Conservation (phyloP, 2,797 vertebrate species). For the Capromys pilorides region DNA sequence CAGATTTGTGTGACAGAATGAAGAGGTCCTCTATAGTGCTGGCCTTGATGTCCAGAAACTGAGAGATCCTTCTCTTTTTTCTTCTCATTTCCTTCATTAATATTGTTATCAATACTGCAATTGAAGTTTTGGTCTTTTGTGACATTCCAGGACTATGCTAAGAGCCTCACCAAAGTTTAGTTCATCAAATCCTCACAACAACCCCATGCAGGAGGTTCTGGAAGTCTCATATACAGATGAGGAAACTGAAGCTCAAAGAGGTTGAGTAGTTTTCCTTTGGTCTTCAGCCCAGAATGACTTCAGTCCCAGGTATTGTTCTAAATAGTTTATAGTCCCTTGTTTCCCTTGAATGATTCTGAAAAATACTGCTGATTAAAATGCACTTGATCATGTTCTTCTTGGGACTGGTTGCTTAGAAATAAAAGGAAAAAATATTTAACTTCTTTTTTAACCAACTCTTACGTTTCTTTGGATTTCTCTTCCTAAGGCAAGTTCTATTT, state of each 20-base stretch:
- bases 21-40: background rate
- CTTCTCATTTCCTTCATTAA: background rate
- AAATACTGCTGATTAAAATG: background rate
- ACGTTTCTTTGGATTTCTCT: conserved; percentile 1
- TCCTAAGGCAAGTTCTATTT: background rate
- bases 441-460: background rate
- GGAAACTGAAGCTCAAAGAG: background rate
- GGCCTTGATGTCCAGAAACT: background rate
- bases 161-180: background rate
- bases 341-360: background rate
- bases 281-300: background rate
- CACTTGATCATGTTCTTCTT: background rate
- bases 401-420: conserved; percentile 19
- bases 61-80: background rate
- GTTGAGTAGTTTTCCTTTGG: background rate
- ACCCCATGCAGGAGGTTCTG: too few relatives aligned
- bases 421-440: conserved; percentile 27
- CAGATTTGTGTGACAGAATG: background rate
- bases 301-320: background rate
- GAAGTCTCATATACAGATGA: background rate
- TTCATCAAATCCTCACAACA: background rate
- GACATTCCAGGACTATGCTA: background rate
- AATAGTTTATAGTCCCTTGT: background rate
- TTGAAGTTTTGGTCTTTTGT: background rate
- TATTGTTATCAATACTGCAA: background rate